These are phyloP conservation scores for Oceanites oceanicus DNA, from an alignment of 2,113 vertebrate species.

Conservation along the genomic window DNA sequence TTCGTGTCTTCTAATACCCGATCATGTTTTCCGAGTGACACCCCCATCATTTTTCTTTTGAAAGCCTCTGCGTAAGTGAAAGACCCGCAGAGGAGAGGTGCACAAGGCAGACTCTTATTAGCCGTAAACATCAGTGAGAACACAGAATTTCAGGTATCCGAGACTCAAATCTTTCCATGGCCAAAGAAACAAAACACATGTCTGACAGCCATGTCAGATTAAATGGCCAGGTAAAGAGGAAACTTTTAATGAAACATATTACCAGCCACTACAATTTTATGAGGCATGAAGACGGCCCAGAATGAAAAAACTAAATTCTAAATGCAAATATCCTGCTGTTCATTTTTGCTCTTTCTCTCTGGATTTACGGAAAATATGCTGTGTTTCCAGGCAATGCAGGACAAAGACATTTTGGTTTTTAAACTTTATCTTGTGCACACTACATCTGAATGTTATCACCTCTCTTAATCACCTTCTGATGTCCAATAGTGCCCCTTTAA, in stretches of 20 bases:
- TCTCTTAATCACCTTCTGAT: slow-evolving; percentile 57
- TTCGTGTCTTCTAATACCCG: accelerated
- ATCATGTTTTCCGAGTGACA: background rate
- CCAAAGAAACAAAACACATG: background rate
- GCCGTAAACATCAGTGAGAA: background rate
- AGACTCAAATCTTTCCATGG: background rate
- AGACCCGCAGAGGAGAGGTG: background rate
- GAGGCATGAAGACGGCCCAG: background rate
- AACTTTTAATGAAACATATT: background rate
- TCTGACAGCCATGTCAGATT: background rate
- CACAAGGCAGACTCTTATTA: background rate
- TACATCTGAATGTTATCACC: slow-evolving; percentile 60
- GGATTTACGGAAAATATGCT: background rate
- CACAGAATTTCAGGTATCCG: background rate
- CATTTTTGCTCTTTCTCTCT: background rate
- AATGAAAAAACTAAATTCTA: background rate
- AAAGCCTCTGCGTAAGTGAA: background rate
- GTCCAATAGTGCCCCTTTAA: slow-evolving; percentile 57
- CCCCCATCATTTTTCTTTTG: background rate
- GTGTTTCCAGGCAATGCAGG: background rate
- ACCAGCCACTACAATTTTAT: background rate
- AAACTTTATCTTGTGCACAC: slow-evolving; percentile 43
- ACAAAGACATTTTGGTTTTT: slow-evolving; percentile 8
- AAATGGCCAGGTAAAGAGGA: background rate
- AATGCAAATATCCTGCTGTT: background rate